Evolutionary conservation across 1,140 invertebrate species (phyloP), one percentile per base, ranked within the genome.

Genomic region (Asobara japonica): DNA sequence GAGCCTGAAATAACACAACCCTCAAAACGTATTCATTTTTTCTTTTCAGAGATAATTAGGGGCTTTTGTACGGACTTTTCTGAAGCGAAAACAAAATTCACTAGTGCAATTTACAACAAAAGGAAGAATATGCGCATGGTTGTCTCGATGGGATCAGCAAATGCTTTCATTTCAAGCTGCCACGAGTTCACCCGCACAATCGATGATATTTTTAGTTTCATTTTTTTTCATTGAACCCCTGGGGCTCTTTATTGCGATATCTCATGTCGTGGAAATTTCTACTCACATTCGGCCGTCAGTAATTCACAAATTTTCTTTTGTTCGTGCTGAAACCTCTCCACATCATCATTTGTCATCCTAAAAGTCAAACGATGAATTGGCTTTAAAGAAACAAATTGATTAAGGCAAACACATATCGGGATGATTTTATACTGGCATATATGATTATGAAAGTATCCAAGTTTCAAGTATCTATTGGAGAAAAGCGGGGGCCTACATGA

Each of bases 171-270:
- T 56, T 10, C 51, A 7, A 56, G 51, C 51, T 56, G 18, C 18
- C 18, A 56, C 51, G 22, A 56, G 8, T 56, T 27, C 5, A 10
- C 20, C 11, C 20, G 18, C 51, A 56, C 22, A 56, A 56, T 56
- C 11, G 18, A 27, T 13, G 18, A 56, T 25, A 56, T 56, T 56
- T 56, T 56, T 27, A 56, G 51, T 56, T 56, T 45, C 41, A 27
- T 56, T 56, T 56, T 51, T 36, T 56, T 25, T 56, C 51, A 56
- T 56, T 56, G 51, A 56, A 56, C 51, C 51, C 51, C 51, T 27
- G 22, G 51, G 22, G 22, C 51, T 56, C 13, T 3, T 27, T 56
- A 56, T 56, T 56, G 22, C 13, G 20, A 56, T 22, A 56, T 25
- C 20, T 56, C 51, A 56, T 56, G 51, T 27, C 18, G 51, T 56